These are phyloP conservation scores for Lysiphlebus fabarum DNA, from an alignment of 1,140 invertebrate genomes.

Conservation along the genomic window DNA sequence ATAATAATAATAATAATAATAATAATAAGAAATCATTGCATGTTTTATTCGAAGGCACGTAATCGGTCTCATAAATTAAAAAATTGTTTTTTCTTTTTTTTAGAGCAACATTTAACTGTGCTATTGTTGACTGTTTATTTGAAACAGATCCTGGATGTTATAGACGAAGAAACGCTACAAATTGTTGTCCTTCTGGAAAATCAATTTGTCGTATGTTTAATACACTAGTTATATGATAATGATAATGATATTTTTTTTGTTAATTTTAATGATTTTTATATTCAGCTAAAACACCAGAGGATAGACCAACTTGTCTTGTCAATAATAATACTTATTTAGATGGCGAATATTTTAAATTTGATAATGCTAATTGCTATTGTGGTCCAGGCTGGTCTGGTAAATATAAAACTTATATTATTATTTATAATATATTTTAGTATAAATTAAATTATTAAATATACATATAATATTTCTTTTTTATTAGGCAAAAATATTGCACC, in stretches of 20 bases:
- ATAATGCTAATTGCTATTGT: slow-evolving; percentile 30
- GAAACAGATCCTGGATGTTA: slow-evolving; percentile 26
- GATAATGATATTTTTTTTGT: too few species aligned
- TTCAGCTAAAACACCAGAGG: slow-evolving; percentile 22
- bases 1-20: too few species aligned
- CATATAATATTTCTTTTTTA: slow-evolving; percentile 3
- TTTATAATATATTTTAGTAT: too few species aligned
- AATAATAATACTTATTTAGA: slow-evolving; percentile 32
- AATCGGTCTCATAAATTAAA: too few species aligned
- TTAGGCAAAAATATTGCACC: slow-evolving; percentile 39
- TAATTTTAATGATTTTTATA: too few species aligned
- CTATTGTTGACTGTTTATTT: slow-evolving; percentile 30
- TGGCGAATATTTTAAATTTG: slow-evolving; percentile 30
- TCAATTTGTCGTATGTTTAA: slow-evolving; percentile 36
- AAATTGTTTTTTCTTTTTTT: too few species aligned
- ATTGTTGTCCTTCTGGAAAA: slow-evolving; percentile 30
- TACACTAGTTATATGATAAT: not conserved
- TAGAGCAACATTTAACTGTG: slow-evolving; percentile 34
- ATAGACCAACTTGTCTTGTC: slow-evolving; percentile 30
- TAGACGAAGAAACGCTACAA: not conserved
- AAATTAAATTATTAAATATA: not conserved
- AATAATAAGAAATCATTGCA: too few species aligned
- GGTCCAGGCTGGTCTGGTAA: slow-evolving; percentile 32
- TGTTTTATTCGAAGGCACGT: too few species aligned
- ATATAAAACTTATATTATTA: not conserved